Evolutionary conservation across 2,888 invertebrate genomes (phyloP).

Genomic region (Subacronicta megacephala): DNA sequence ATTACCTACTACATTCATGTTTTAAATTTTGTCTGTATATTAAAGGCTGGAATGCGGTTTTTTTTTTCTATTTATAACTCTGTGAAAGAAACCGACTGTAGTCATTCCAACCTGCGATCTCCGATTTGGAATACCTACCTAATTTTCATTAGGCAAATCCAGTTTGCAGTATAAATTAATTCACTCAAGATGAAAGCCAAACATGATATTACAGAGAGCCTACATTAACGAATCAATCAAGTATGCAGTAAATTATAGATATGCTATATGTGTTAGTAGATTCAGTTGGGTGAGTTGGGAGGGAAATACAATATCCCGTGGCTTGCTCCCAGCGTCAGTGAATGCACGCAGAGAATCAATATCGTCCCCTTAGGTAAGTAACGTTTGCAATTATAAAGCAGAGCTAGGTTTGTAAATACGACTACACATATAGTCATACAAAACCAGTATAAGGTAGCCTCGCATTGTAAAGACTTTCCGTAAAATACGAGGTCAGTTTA

Average conservation of each 20-base stretch:
- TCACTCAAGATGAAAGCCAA: constrained; percentile 5
- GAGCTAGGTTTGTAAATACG: too few species aligned
- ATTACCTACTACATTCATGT: too few species aligned
- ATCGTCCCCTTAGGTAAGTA: constrained; percentile 8
- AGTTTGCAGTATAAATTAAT: constrained; percentile 11
- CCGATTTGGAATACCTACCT: too few species aligned
- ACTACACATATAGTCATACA: too few species aligned
- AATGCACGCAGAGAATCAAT: constrained; percentile 41
- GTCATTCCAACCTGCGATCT: too few species aligned
- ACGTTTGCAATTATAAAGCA: constrained; percentile 13
- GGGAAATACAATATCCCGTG: constrained; percentile 49
- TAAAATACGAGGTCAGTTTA: too few species aligned
- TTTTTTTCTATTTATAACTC: too few species aligned
- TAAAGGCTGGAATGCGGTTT: too few species aligned
- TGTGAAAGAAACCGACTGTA: too few species aligned
- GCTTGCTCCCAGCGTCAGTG: constrained; percentile 13
- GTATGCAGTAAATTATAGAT: constrained; percentile 16
- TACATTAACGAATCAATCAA: constrained; percentile 13
- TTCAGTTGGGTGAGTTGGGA: constrained; percentile 12
- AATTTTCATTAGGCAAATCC: background rate
- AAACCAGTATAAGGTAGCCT: too few species aligned
- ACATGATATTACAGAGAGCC: constrained; percentile 4
- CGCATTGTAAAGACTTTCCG: too few species aligned
- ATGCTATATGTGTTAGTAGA: constrained; percentile 1
- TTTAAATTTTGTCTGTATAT: too few species aligned